A percentile compares a stretch with the other conserved stretches of the same genome.
Evolutionary conservation across 2,888 invertebrate species (phyloP).

Genomic region (Eustalomyia histrio): DNA sequence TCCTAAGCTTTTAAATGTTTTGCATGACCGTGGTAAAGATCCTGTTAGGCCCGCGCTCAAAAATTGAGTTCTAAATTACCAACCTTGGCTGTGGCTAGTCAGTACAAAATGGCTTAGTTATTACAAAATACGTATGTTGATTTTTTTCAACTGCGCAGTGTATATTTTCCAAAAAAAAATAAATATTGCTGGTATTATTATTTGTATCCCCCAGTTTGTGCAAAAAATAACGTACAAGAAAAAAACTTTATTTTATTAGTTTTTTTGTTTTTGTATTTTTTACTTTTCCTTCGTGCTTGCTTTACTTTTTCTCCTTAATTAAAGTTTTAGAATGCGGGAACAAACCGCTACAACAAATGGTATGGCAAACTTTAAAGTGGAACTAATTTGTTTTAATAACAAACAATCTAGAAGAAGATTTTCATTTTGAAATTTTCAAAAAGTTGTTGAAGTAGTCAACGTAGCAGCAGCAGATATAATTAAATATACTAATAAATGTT

Average conservation of each 20-base stretch:
- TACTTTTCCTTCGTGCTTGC: neutral
- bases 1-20: too few relatives aligned
- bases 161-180: neutral
- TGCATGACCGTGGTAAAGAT: too few relatives aligned
- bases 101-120: too few relatives aligned
- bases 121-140: too few relatives aligned
- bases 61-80: too few relatives aligned
- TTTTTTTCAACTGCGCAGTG: too few relatives aligned
- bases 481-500: constrained; percentile 44
- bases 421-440: neutral
- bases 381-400: constrained; percentile 55
- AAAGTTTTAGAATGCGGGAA: constrained; percentile 41
- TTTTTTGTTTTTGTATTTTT: constrained; percentile 16
- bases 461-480: constrained; percentile 1
- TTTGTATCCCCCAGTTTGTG: neutral
- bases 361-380: constrained; percentile 49
- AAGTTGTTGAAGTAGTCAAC: neutral
- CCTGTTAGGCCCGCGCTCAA: too few relatives aligned
- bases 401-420: constrained; percentile 43
- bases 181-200: neutral
- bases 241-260: constrained; percentile 30
- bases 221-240: neutral
- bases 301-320: constrained; percentile 33
- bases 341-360: constrained; percentile 40
- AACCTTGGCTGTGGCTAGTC: too few relatives aligned